Evolutionary conservation across 1,140 invertebrate species (phyloP), one percentile per base, ranked within the genome.

Genomic region (Anoplolepis gracilipes): DNA sequence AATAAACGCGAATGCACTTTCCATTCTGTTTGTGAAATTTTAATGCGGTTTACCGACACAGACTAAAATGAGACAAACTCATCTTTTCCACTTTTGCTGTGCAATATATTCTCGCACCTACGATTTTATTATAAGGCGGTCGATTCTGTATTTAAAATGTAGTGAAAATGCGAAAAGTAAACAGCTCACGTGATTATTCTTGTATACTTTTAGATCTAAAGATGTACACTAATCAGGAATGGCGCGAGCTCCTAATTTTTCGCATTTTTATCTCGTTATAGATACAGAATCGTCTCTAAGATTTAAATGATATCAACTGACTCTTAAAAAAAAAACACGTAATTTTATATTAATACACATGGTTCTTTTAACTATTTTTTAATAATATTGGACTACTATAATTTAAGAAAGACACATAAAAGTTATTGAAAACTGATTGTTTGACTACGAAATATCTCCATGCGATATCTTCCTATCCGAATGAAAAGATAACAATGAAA

Each of bases 1-100:
- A 78, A 79, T 85, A 85, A 79, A 25, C 73, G 49, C 62, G 62
- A 85, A 75, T 79, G 84, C 73, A 57, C 62, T 67, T 79, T 65
- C 49, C 62, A 16, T 65, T 13, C 36, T 79, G 73, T 67, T 78
- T 65, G 25, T 77, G 42, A 65, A 85, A 67, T 85, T 85, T 85
- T 85, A 85, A 85, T 67, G 33, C 33, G 4, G 7, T 39, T 57
- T 62, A 42, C 0, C 70, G 70, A 16, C 16, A 84, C 42, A 82
- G 16, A 55, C 16, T 22, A 46, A 49, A 82, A 84, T 62, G 59
- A n/a, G n/a, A 77, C 30, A 28, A 64, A 84, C 77, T 64, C 19
- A 19, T 42, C 5, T 7, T 53, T 30, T 28, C 16, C 10, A 8
- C 64, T 19, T 64, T 49, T 3, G 10, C 11, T 49, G 42, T 57